Evolutionary conservation across 1,140 invertebrate species (phyloP).

Genomic region (Heliconius congener): DNA sequence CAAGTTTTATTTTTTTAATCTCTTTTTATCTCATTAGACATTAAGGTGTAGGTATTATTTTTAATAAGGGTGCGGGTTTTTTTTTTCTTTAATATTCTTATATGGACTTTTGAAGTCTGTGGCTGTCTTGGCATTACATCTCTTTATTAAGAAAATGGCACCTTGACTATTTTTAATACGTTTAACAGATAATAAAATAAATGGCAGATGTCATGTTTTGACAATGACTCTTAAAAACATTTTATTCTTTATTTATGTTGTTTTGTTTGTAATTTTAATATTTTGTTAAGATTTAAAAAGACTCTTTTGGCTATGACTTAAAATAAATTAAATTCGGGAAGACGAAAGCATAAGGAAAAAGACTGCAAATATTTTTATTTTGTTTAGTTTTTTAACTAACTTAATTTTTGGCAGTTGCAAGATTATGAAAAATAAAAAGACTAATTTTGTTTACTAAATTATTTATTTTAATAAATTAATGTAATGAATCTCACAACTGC

Average conservation of each 20-base stretch:
- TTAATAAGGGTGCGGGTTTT: slow-evolving; percentile 1
- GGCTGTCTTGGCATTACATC: not conserved
- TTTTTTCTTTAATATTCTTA: not conserved
- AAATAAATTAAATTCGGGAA: slow-evolving; percentile 14
- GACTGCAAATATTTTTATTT: slow-evolving; percentile 42
- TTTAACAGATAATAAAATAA: slow-evolving; percentile 1
- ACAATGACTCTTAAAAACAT: not conserved
- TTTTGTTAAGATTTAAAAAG: slow-evolving; percentile 18
- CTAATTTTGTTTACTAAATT: slow-evolving; percentile 2
- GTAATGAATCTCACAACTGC: slow-evolving; percentile 20
- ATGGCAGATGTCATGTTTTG: not conserved
- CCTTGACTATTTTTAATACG: not conserved
- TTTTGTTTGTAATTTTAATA: slow-evolving; percentile 44
- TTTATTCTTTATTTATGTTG: not conserved
- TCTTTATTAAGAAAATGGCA: not conserved
- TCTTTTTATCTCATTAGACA: not conserved
- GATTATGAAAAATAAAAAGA: not conserved
- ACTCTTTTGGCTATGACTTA: slow-evolving; percentile 19
- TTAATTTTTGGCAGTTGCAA: slow-evolving; percentile 30
- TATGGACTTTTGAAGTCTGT: not conserved
- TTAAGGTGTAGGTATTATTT: slow-evolving; percentile 13
- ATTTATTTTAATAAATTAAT: not conserved
- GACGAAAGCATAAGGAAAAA: slow-evolving; percentile 55
- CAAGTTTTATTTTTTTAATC: not conserved
- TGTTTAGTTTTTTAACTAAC: not conserved